phyloP scores from a whole-genome alignment of 2,113 vertebrate genomes.

The Carollia perspicillata region DNA sequence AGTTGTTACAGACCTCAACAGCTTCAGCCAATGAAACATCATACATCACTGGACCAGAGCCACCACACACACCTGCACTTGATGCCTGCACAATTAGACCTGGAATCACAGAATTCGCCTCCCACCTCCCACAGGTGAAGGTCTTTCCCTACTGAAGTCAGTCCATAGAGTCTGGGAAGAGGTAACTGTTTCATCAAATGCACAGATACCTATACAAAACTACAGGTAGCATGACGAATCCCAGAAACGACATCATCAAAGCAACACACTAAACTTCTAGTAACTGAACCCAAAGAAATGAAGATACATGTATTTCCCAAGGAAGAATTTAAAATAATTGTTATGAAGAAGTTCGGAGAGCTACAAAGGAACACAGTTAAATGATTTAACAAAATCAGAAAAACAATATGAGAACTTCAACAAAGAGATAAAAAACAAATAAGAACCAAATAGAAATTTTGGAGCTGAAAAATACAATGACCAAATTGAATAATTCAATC shows the following conservation, averaged over 20 bases:
- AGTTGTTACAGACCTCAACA: not conserved
- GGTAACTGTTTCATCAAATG: not conserved
- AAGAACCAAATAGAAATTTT: not conserved
- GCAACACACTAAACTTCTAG: not conserved
- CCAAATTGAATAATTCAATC: not conserved
- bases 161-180: not conserved
- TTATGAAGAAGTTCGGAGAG: not conserved
- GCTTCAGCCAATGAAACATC: not conserved
- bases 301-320: not conserved
- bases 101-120: not conserved
- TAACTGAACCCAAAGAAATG: not conserved
- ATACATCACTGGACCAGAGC: not conserved
- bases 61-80: not conserved
- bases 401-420: not conserved
- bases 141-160: not conserved
- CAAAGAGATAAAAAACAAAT: not conserved
- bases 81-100: not conserved
- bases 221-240: not conserved
- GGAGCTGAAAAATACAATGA: not conserved
- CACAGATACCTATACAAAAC: not conserved
- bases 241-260: not conserved
- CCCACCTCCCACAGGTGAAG: not conserved
- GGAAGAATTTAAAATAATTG: not conserved
- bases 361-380: not conserved
- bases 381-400: not conserved